Base-by-base conservation (phyloP, 2,797 vertebrate genomes). In the Chanos chanos region DNA sequence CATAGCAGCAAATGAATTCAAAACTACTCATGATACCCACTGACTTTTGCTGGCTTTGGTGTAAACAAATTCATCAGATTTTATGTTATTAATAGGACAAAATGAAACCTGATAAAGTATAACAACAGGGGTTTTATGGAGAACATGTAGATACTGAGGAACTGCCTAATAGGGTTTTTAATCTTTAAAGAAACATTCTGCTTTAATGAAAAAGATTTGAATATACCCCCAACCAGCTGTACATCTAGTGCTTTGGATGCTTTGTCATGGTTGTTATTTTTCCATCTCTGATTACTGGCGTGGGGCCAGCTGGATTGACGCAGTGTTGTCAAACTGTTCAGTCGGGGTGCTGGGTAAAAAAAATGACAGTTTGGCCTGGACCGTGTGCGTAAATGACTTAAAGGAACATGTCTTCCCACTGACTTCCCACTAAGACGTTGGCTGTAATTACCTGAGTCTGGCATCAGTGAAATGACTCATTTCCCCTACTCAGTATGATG, bases 391-490 rank as follows among this genome's bases (percentile, higher is more conserved):
- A 70, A 41, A 34, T 69, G 64, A 68, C 64, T 76, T 59, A 63
- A 28, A 61, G 15, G 18, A 24, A 60, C 10, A 53, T 28, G 50
- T 43, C 36, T 49, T 12, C 47, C 43, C 9, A 22, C 52, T 47
- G 41, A 40, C 18, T 49, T 45, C 54, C 27, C 66, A 71, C 24
- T 19, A 18, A 48, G 30, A 65, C 13, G 7, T 13, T 47, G 2
- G 55, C 31, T 57, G 44, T 43, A 30, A 18, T 49, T 43, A 18
- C 37, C n/a, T 37, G 36, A 27, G 41, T 37, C 43, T 31, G 21
- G 36, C 33, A 52, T 54, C 55, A 16, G 28, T 28, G 43, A 48
- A 44, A 63, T 85, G 81, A 86, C 71, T 86, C 83, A 86, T 64
- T n/a, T n/a, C n/a, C n/a, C n/a, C n/a, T n/a, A n/a, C n/a, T n/a